Percentiles rank a stretch among this genome's conserved stretches.
Conservation (phyloP, 2,113 vertebrate genomes). For the Thunnus maccoyii region DNA sequence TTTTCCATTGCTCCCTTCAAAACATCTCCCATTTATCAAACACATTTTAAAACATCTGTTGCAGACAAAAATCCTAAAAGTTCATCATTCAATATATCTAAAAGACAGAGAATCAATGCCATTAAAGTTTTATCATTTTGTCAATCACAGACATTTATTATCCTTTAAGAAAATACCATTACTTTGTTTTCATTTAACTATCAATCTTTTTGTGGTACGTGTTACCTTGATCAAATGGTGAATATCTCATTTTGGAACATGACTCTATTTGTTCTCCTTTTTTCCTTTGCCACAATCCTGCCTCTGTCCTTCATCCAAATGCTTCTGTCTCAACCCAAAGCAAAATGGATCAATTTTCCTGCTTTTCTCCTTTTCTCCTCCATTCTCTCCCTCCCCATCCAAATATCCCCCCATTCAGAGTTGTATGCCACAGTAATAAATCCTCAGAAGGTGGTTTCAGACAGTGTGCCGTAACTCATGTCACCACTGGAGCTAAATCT, state of each 20-base stretch:
- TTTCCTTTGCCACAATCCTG: not conserved
- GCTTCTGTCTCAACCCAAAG: conserved; percentile 45
- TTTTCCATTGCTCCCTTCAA: conserved; percentile 33
- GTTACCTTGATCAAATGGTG: conserved; percentile 23
- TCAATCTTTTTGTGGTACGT: conserved; percentile 7
- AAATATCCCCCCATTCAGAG: conserved; percentile 62
- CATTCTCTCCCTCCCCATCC: conserved; percentile 17
- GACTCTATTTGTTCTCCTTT: not conserved
- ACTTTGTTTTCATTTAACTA: conserved; percentile 34
- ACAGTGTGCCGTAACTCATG: conserved; percentile 46
- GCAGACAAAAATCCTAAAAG: not conserved
- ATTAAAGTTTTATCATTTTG: conserved; percentile 26
- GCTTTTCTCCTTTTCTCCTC: not conserved
- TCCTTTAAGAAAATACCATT: conserved; percentile 8
- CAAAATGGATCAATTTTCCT: conserved; percentile 54
- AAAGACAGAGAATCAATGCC: conserved; percentile 12
- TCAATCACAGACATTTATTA: conserved; percentile 39
- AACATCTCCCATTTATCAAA: conserved; percentile 39
- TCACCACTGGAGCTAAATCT: conserved; percentile 32
- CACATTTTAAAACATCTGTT: conserved; percentile 55
- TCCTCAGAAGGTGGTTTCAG: conserved; percentile 65
- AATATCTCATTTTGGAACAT: conserved; percentile 32
- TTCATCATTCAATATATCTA: conserved; percentile 34
- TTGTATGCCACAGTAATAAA: conserved; percentile 72
- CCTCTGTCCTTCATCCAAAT: conserved; percentile 42